Base-by-base conservation (phyloP, 2,888 invertebrate genomes). In the Mactromeris polynyma region DNA sequence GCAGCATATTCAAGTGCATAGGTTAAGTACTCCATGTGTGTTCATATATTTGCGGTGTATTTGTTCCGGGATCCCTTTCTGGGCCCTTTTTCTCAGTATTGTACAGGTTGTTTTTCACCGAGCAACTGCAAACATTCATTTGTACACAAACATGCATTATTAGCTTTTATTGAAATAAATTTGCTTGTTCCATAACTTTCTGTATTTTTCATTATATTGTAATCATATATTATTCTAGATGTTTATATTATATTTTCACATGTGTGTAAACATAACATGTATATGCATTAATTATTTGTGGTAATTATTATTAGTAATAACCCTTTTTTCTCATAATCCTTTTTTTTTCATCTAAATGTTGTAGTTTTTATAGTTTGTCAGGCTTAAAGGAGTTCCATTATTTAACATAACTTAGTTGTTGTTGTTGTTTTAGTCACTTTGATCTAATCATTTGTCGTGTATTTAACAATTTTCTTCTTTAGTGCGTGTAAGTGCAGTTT, bases 1-100 rank as follows among this genome's bases (percentile, higher is more conserved):
- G 87, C 83, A 87, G 84, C 87, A 87, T 83, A 83, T 83, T 51
- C 4, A 64, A 69, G 69, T 83, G 87, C 81, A 69, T 42, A 81
- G 81, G 86, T 82, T 82, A 87, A 36, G 33, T 73, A 88, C 77
- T 88, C 88, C 84, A 51, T 54, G 85, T 82, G 88, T 88, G 88
- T 85, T 85, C 88, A 88, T 88, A 73, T 84, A 42, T 83, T 85
- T 85, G 77, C 83, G 73, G 83, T 87, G 51, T 81, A 86, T 78
- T 82, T 82, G 69, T 40, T 82, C 86, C 51, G 51, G 86, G 73
- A 36, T 73, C 54, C 77, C 77, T 42, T 69, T 54, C 42, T 21
- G 31, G 81, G 82, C 86, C 78, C 21, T 33, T 54, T 54, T 78
- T 86, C 86, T 86, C 86, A 86, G 86, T 86, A 86, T 86, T 86